Conservation (phyloP, 2,113 vertebrate genomes). For the Poecilia latipinna region DNA sequence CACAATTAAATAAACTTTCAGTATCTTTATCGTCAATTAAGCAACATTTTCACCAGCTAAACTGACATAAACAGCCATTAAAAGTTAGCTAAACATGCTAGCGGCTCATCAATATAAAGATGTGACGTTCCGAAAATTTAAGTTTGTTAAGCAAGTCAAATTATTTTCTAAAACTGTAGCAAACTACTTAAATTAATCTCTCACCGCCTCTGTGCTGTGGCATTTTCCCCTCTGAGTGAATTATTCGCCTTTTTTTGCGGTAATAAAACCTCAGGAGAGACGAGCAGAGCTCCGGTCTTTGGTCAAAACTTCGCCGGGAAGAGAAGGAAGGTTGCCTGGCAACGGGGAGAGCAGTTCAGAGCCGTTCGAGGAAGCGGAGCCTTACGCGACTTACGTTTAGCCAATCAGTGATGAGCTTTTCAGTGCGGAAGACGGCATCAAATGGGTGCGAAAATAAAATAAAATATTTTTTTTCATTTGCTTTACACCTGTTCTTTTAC, state of each 20-base stretch:
- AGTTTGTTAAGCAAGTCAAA: not conserved
- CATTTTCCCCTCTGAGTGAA: slow-evolving; percentile 5
- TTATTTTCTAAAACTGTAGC: not conserved
- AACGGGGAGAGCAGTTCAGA: not conserved
- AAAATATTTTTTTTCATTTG: too few relatives aligned
- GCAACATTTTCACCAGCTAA: not conserved
- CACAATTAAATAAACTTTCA: not conserved
- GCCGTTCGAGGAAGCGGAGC: too few relatives aligned
- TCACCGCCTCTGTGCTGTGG: not conserved
- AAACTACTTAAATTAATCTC: not conserved
- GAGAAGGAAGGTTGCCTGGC: not conserved
- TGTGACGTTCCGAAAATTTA: not conserved
- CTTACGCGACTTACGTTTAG: not conserved
- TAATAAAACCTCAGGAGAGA: too few relatives aligned
- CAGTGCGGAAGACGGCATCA: too few relatives aligned
- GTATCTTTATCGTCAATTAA: not conserved
- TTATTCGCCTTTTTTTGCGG: not conserved
- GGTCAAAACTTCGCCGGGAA: not conserved
- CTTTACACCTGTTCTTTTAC: too few relatives aligned
- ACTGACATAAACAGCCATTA: not conserved
- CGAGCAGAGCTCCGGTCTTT: not conserved
- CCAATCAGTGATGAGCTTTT: not conserved
- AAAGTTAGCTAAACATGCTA: not conserved
- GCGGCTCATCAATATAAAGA: not conserved
- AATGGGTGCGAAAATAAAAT: too few relatives aligned